Percentiles rank a stretch among this genome's conserved stretches.
Evolutionary conservation across 2,797 vertebrate genomes (phyloP).

Genomic region (Prionace glauca): DNA sequence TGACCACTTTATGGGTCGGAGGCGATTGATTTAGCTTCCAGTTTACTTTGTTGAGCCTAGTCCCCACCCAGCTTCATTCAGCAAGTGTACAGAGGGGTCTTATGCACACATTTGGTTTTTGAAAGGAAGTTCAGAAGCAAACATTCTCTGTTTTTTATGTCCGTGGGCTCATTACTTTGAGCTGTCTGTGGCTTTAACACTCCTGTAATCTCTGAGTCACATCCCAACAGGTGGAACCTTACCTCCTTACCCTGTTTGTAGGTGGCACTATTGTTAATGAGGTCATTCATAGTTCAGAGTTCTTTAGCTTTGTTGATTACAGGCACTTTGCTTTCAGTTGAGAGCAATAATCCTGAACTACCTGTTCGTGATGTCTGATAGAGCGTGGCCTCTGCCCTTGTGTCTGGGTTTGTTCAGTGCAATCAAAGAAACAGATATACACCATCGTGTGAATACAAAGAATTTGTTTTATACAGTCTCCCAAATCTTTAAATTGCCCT

Average conservation of each 20-base stretch:
- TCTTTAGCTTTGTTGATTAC: background rate
- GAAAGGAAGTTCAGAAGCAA: background rate
- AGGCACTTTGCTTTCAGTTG: background rate
- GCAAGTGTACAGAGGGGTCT: background rate
- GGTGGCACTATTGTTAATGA: background rate
- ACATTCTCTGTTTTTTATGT: background rate
- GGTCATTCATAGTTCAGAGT: slow-evolving; percentile 13
- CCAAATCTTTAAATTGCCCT: background rate
- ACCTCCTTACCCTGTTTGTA: background rate
- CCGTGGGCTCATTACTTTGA: background rate
- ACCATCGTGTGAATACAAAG: background rate
- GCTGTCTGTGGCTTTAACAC: background rate
- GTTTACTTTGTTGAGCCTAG: background rate
- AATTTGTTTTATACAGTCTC: background rate
- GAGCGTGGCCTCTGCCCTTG: background rate
- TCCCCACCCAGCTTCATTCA: background rate
- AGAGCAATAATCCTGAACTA: background rate
- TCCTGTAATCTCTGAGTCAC: background rate
- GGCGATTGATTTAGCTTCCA: background rate
- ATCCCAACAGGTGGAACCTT: background rate
- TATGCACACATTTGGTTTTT: background rate
- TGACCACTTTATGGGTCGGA: background rate
- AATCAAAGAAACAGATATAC: background rate
- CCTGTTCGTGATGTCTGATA: background rate
- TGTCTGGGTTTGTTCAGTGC: background rate